These are phyloP conservation scores for Eurosta solidaginis DNA, from an alignment of 1,140 invertebrate species.

Conservation along the genomic window DNA sequence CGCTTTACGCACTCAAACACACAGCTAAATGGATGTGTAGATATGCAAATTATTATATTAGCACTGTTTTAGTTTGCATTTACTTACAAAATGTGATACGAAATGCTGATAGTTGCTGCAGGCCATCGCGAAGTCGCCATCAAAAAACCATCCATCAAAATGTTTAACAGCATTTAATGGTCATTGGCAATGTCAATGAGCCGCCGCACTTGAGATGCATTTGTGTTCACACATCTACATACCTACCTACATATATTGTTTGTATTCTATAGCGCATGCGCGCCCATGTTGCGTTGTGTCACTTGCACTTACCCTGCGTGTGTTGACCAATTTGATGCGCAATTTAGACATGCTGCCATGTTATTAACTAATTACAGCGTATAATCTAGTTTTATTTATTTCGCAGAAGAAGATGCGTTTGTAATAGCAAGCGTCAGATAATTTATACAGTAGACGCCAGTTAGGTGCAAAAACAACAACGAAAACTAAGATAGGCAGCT, in stretches of 20 bases:
- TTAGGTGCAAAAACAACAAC: not conserved
- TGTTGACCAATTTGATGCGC: conserved; percentile 41
- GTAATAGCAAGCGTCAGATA: not conserved
- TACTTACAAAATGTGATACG: not conserved
- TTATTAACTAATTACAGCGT: conserved; percentile 60
- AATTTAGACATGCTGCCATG: conserved; percentile 59
- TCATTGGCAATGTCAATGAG: conserved; percentile 42
- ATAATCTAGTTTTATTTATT: conserved; percentile 59
- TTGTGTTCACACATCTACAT: not conserved
- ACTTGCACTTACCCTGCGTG: not conserved
- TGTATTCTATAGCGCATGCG: not conserved
- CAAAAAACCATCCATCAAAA: conserved; percentile 39
- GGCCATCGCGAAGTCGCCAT: conserved; percentile 28
- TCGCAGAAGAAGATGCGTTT: conserved; percentile 29
- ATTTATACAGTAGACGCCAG: conserved; percentile 21
- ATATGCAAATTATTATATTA: not conserved
- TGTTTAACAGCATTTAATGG: conserved; percentile 39
- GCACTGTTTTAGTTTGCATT: not conserved
- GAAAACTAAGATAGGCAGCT: not conserved
- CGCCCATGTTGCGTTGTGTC: not conserved
- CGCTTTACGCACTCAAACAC: not conserved
- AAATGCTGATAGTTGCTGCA: not conserved
- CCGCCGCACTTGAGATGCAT: not conserved
- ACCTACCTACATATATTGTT: not conserved
- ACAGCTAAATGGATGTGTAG: not conserved